Conservation (phyloP, 2,113 vertebrate genomes). For the Eptesicus fuscus region DNA sequence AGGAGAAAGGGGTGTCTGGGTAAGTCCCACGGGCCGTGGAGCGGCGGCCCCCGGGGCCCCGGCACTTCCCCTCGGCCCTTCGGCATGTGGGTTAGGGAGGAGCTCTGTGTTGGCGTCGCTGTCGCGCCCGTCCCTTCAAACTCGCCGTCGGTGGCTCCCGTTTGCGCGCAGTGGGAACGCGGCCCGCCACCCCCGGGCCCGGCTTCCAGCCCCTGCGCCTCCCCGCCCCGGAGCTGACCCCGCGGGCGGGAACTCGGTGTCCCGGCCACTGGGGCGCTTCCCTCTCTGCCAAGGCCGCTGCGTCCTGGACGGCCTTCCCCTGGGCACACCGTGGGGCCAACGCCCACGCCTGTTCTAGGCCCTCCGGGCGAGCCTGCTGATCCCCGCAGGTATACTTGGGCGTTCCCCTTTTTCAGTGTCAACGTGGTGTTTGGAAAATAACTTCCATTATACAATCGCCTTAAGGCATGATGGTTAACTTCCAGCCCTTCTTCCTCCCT, state of each 20-base stretch:
- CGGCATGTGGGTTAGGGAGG: neutral
- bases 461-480: neutral
- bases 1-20: neutral
- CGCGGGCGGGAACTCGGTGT: neutral
- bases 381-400: no score
- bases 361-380: neutral
- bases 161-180: neutral
- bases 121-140: neutral
- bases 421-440: neutral
- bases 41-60: neutral
- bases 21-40: constrained; percentile 41
- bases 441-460: neutral
- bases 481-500: neutral
- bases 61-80: neutral
- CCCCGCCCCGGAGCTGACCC: no score
- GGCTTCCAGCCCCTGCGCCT: neutral
- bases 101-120: neutral
- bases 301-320: fast-evolving
- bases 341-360: neutral
- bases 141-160: neutral
- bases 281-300: fast-evolving
- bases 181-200: fast-evolving
- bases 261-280: neutral
- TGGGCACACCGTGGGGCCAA: fast-evolving
- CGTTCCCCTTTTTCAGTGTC: neutral